Evolutionary conservation across 2,797 vertebrate species (phyloP), one percentile per base, ranked within the genome.

Genomic region (Hirundo rustica): DNA sequence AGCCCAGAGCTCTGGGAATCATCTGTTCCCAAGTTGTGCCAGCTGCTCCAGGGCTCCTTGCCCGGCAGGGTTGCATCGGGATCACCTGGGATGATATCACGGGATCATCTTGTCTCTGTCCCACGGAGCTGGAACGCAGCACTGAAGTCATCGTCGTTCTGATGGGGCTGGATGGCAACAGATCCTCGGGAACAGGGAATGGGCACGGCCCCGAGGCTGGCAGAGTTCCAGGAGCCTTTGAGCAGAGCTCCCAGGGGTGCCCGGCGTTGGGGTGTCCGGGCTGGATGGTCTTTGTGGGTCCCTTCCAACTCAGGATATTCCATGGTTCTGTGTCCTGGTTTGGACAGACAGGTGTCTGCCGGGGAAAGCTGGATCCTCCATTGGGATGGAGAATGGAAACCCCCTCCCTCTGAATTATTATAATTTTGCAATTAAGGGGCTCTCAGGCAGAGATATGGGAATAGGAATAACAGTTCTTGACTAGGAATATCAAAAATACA

Each of bases 171-270:
- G 51, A 10, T 38, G 60, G 22, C 58, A 79, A 0, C 11, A 40
- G 19, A 4, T 30, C 25, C 36, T 32, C 32, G 11, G 74, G 65
- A 44, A 0, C 58, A 14, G 51, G 51, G 85, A 22, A 22, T 55
- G 84, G 66, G 14, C 74, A 27, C 19, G 0, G 23, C 19, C 42
- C n/a, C 1, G 6, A 5, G 54, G 40, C 50, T 78, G 66, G 12
- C 84, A 79, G 6, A 8, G 84, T 74, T 64, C 30, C 65, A 64
- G 57, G 21, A 32, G 50, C 5, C 2, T 10, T 4, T 5, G 55
- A 21, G 0, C 20, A 20, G 5, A 3, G 0, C 51, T 82, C 10
- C n/a, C 38, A 54, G 68, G 68, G 29, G 1, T 30, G 14, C 1
- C 2, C 51, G 12, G 38, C 38, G 11, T 12, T 38, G 38, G 36